Percentiles rank a stretch among this genome's conserved stretches.
phyloP scores from a whole-genome alignment of 2,797 vertebrate genomes.

The Tolypeutes matacus region DNA sequence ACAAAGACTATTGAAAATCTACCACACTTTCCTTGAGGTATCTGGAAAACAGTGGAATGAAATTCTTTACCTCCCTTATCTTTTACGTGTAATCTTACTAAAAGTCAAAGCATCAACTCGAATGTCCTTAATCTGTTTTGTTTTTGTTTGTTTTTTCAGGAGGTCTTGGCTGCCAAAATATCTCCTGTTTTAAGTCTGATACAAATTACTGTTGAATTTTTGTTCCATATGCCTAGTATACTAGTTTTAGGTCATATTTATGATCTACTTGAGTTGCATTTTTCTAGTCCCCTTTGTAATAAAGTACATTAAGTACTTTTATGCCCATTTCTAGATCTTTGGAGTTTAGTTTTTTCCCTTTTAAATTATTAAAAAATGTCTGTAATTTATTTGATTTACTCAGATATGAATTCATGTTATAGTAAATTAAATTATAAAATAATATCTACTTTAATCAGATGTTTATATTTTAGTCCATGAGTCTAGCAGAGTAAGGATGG shows the following conservation, averaged over 20 bases:
- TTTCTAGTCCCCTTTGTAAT: not conserved
- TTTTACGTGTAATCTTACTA: not conserved
- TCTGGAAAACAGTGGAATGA: not conserved
- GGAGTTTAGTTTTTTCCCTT: not conserved
- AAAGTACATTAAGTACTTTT: not conserved
- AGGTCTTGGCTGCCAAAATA: slow-evolving; percentile 1
- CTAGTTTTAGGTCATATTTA: not conserved
- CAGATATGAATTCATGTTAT: not conserved
- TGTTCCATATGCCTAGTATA: not conserved
- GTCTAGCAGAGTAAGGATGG: not conserved
- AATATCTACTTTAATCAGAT: not conserved
- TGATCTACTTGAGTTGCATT: not conserved
- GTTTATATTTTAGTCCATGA: not conserved
- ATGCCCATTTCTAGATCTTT: not conserved
- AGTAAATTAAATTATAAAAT: not conserved
- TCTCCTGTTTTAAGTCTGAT: slow-evolving; percentile 23
- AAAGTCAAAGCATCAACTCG: not conserved
- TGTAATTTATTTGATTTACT: not conserved
- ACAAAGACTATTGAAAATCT: slow-evolving; percentile 38
- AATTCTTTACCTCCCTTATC: not conserved
- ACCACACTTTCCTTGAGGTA: not conserved
- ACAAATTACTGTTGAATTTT: not conserved
- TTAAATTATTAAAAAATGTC: not conserved
- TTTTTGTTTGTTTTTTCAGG: not conserved
- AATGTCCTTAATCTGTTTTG: not conserved